Percentiles rank a stretch among this genome's conserved stretches.
phyloP scores from a whole-genome alignment of 2,888 invertebrate species.

The Chymomyza caudatula region DNA sequence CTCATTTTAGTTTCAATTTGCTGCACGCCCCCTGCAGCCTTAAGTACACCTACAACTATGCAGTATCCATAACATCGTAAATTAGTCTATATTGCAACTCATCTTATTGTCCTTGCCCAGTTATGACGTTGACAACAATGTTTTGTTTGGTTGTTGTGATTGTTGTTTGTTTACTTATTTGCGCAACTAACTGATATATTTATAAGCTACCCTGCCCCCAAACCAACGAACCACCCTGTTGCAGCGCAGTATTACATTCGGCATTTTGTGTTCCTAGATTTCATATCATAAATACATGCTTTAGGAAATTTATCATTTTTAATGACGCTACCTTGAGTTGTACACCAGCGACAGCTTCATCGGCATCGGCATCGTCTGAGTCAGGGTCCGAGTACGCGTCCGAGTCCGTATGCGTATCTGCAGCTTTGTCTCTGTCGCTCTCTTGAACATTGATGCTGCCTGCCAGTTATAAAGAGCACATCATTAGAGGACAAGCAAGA shows the following conservation, averaged over 20 bases:
- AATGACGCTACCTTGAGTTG: conserved; percentile 55
- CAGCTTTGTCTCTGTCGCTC: not conserved
- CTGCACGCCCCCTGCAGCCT: no score
- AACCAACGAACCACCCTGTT: not conserved
- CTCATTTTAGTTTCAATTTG: no score
- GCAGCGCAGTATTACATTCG: conserved; percentile 14
- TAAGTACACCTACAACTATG: no score
- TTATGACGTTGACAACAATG: conserved; percentile 32
- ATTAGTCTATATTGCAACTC: no score
- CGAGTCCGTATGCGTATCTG: not conserved
- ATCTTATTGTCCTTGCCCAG: no score
- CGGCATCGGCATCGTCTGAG: not conserved
- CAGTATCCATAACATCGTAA: no score
- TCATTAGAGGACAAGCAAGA: conserved; percentile 30
- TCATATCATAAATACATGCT: conserved; percentile 34
- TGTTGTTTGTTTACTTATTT: not conserved
- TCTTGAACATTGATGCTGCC: not conserved
- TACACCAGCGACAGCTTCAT: not conserved
- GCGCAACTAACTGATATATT: not conserved
- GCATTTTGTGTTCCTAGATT: conserved; percentile 22
- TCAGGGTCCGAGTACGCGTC: not conserved
- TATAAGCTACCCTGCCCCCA: not conserved
- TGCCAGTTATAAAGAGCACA: conserved; percentile 18
- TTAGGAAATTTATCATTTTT: conserved; percentile 60
- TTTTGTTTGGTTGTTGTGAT: not conserved